Conservation (phyloP, 2,888 invertebrate species). For the Spodoptera littoralis region DNA sequence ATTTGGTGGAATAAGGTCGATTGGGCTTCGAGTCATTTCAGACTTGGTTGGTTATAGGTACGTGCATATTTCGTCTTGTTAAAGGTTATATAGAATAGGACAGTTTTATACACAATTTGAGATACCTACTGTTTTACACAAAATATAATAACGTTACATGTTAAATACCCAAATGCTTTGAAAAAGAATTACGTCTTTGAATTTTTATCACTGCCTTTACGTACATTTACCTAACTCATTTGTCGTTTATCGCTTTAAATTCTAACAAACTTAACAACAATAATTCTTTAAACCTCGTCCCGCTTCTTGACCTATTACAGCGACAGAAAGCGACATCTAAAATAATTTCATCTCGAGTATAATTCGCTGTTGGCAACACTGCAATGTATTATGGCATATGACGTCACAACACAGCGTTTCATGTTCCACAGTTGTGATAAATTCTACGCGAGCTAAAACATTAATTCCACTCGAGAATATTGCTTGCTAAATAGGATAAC, state of each 20-base stretch:
- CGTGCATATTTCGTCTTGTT: constrained; percentile 44
- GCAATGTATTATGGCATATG: constrained; percentile 56
- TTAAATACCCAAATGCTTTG: too few species aligned
- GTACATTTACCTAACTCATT: constrained; percentile 21
- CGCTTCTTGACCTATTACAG: constrained; percentile 5
- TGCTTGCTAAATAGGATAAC: constrained; percentile 52
- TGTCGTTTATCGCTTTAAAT: neutral
- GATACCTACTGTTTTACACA: neutral
- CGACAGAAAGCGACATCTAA: constrained; percentile 14
- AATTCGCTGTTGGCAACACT: constrained; percentile 52
- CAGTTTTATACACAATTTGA: too few species aligned
- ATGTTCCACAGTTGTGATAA: constrained; percentile 46
- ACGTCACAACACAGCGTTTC: constrained; percentile 46
- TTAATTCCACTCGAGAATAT: constrained; percentile 58
- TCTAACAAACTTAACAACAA: constrained; percentile 1
- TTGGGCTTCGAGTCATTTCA: constrained; percentile 46
- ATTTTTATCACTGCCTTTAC: too few species aligned
- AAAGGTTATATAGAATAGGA: constrained; percentile 22
- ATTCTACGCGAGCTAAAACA: constrained; percentile 56
- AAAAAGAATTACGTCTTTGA: too few species aligned
- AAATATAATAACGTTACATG: constrained; percentile 12
- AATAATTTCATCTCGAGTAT: constrained; percentile 54
- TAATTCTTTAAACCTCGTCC: neutral
- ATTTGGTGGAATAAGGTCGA: constrained; percentile 55
- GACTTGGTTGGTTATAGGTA: constrained; percentile 28